phyloP scores from a whole-genome alignment of 2,113 vertebrate genomes.

The Myotis davidii region DNA sequence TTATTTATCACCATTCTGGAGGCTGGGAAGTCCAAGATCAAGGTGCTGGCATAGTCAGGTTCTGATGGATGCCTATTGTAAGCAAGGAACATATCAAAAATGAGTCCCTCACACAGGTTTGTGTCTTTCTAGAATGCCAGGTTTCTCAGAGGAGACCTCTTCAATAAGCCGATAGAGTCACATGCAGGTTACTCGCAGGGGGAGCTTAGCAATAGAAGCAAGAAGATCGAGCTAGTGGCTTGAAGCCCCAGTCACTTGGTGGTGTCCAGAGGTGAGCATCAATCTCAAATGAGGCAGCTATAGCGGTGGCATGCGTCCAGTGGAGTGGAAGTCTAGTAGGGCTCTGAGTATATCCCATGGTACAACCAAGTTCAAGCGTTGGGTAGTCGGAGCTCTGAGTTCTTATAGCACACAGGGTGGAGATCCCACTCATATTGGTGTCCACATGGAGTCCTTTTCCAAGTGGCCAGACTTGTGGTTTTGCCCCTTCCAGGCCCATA shows the following conservation, averaged over 20 bases:
- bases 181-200: background rate
- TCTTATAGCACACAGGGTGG: no score
- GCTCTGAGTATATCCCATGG: background rate
- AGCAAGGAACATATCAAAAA: background rate
- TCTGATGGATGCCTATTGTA: background rate
- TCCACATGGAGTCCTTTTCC: no score
- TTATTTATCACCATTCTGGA: no score
- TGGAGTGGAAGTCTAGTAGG: background rate
- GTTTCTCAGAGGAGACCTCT: no score
- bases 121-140: background rate
- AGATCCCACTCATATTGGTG: no score
- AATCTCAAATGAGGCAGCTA: background rate
- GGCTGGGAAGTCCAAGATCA: no score
- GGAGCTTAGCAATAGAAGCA: background rate
- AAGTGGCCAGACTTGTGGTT: background rate
- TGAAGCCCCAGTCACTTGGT: background rate
- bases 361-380: background rate
- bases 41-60: background rate
- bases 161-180: no score
- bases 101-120: background rate
- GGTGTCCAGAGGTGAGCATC: background rate
- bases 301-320: background rate
- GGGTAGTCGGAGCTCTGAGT: background rate
- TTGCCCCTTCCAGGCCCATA: background rate
- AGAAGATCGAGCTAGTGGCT: background rate